Base-by-base conservation (phyloP, 2,888 invertebrate species). In the Periphyllus acericola region DNA sequence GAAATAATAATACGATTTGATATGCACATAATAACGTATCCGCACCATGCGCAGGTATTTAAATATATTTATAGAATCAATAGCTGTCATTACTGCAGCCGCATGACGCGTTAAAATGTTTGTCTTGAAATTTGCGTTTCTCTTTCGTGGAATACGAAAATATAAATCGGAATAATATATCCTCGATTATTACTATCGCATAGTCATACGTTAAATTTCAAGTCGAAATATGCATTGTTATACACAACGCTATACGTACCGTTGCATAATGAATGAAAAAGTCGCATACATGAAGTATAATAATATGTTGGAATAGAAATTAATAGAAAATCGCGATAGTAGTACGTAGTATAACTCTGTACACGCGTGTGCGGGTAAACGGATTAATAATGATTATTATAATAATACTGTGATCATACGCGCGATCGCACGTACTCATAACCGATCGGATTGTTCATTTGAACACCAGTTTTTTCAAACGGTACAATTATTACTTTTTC, bases 21-120 rank as follows among this genome's bases (percentile, higher is more conserved):
- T 55, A 74, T 55, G 83, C 74, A 29, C 83, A 55, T 74, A 60
- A 60, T 60, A 60, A 55, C 17, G 0, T 19, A 55, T 83, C 34
- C 52, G 19, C 34, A 21, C 55, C 55, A 21, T 21, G 40, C 19
- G 9, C 14, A 17, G 14, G 6, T 40, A 6, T 40, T 40, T 40
- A 40, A 9, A 40, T 40, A 40, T 55, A 55, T 34, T 4, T 21
- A 34, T 32, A 29, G 52, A 72, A 83, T 72, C 83, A 72, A 14
- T 46, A 72, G 82, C 82, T 72, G 82, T 82, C 82, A 52, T 83
- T 74, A 71, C 34, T 17, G 52, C 17, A 55, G n/a, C 55, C 83
- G 6, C 36, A 52, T 83, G 83, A 83, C 74, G n/a, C 71, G 82
- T 55, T 32, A n/a, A 36, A 83, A 83, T 34, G 34, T 36, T 55